Conservation (phyloP, 2,888 invertebrate species). For the Synanthedon vespiformis region DNA sequence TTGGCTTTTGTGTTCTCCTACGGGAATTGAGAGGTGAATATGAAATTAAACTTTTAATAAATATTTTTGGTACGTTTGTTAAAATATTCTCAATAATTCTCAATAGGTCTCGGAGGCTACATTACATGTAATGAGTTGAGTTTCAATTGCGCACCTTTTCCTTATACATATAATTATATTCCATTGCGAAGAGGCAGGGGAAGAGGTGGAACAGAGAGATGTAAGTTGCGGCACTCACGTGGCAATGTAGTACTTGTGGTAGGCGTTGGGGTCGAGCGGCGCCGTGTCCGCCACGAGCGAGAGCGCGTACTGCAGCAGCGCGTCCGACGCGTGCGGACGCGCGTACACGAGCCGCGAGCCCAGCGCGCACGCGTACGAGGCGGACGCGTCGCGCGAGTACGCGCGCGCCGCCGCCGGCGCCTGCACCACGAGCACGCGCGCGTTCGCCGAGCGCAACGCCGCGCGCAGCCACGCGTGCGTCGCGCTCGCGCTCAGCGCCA, state of each 20-base stretch:
- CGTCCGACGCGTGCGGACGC: conserved; percentile 33
- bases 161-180: no score
- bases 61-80: no score
- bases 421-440: conserved; percentile 41
- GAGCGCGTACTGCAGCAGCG: conserved; percentile 35
- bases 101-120: no score
- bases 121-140: no score
- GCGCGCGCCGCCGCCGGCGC: conserved; percentile 26
- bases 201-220: no score
- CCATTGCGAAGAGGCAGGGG: no score
- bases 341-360: conserved; percentile 24
- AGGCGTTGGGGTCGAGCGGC: conserved; percentile 14
- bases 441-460: conserved; percentile 11
- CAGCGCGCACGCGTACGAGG: conserved; percentile 32
- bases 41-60: no score
- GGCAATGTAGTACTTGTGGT: conserved; percentile 42
- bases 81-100: no score
- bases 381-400: background rate
- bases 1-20: no score
- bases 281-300: conserved; percentile 23
- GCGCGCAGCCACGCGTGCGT: conserved; percentile 26
- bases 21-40: no score
- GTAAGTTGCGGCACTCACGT: conserved; percentile 25
- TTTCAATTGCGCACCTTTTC: no score
- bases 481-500: conserved; percentile 15